Base-by-base conservation (phyloP, 1,140 invertebrate genomes). In the Drosophila obscura region DNA sequence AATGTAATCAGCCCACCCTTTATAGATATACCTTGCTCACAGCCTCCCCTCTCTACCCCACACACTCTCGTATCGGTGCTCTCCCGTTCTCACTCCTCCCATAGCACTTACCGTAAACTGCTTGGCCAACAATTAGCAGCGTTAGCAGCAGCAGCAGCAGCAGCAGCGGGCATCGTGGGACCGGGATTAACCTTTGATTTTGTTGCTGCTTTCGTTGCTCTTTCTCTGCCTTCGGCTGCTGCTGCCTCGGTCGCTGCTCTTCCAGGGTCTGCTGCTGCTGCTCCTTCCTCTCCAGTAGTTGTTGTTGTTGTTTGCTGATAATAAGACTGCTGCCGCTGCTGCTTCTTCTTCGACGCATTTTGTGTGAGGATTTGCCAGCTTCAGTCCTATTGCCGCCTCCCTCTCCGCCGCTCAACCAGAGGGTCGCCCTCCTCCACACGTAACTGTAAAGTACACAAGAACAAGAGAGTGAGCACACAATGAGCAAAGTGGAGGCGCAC, bases 61-160 rank as follows among this genome's bases (percentile, higher is more conserved):
- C 26, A 26, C 26, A 28, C 22, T 11, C 50, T 60, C 51, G n/a
- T 52, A 31, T 6, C 24, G 31, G 59, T 62, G 59, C 26, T 44
- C 9, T 28, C 5, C 41, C 48, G 58, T 16, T 52, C 48, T 62
- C 26, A 3, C n/a, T 9, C 19, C n/a, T 7, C 5, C 7, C 45
- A 35, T 63, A 11, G 60, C 66, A 88, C 83, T 88, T 89, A 88
- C 83, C 83, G 75, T 84, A 83, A 89, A 89, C 76, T 80, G 79
- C 80, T 55, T 83, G 73, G 62, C 68, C 84, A 83, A 80, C 84
- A 88, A 88, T 88, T 88, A 88, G 84, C 73, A 88, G 52, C 65
- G 83, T 89, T 73, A 88, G 59, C 64, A 74, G 60, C 35, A 39
- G 58, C 73, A 79, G 53, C 67, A 73, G 48, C 64, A 19, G 50